phyloP scores from a whole-genome alignment of 2,888 invertebrate species.

The Patella depressa region DNA sequence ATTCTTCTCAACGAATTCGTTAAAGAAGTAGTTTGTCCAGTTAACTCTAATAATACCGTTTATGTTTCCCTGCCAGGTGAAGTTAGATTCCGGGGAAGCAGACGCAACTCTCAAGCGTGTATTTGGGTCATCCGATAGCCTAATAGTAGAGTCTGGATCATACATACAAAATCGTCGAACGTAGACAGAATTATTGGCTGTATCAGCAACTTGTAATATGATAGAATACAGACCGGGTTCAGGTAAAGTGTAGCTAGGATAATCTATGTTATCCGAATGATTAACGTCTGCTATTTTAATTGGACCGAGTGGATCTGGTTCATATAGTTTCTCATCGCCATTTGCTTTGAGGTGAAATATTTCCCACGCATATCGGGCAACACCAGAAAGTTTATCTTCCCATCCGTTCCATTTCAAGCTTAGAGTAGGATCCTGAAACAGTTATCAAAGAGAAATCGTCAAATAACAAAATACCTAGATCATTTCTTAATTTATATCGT shows the following conservation, averaged over 20 bases:
- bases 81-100: conserved; percentile 35
- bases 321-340: conserved; percentile 24
- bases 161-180: conserved; percentile 44
- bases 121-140: conserved; percentile 21
- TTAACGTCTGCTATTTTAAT: conserved; percentile 18
- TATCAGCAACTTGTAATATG: conserved; percentile 43
- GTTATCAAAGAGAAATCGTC: too few species aligned
- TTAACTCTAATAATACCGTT: conserved; percentile 24
- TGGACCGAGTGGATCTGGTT: conserved; percentile 24
- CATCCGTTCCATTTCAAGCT: conserved; percentile 41
- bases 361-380: conserved; percentile 38
- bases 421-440: too few species aligned
- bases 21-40: conserved; percentile 41
- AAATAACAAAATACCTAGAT: too few species aligned
- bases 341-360: conserved; percentile 36
- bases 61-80: conserved; percentile 40
- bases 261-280: conserved; percentile 14
- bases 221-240: conserved; percentile 46
- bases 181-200: conserved; percentile 49
- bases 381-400: conserved; percentile 36
- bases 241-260: conserved; percentile 28
- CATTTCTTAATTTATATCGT: too few species aligned
- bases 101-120: conserved; percentile 33
- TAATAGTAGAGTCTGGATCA: conserved; percentile 37
- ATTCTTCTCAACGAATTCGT: conserved; percentile 38